Percentiles rank a stretch among this genome's conserved stretches.
Evolutionary conservation across 2,888 invertebrate species (phyloP).

Genomic region (Limenitis camilla): DNA sequence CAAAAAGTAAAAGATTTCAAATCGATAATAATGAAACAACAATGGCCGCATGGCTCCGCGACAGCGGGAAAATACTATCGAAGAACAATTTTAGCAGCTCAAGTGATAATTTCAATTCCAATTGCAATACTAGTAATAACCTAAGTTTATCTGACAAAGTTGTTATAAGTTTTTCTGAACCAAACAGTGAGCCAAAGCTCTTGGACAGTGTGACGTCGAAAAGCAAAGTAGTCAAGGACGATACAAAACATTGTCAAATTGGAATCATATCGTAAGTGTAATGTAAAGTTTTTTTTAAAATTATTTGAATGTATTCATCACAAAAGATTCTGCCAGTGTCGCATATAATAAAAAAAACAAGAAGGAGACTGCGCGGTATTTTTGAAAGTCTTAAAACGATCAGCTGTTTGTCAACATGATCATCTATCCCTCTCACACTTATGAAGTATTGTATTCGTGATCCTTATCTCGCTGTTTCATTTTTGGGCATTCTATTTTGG

Average conservation of each 20-base stretch:
- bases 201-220: constrained; percentile 35
- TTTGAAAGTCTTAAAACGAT: constrained; percentile 37
- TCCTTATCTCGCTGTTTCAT: constrained; percentile 58
- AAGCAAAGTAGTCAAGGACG: constrained; percentile 38
- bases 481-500: constrained; percentile 74
- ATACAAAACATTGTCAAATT: constrained; percentile 29
- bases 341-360: too few relatives aligned
- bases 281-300: background rate
- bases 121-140: constrained; percentile 10
- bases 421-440: constrained; percentile 49
- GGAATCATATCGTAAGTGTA: constrained; percentile 38
- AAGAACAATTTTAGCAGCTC: constrained; percentile 29
- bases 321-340: too few relatives aligned
- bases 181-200: constrained; percentile 28
- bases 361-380: background rate
- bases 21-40: constrained; percentile 32
- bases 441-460: constrained; percentile 38
- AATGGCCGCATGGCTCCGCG: constrained; percentile 63
- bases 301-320: background rate
- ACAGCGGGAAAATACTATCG: constrained; percentile 39
- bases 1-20: constrained; percentile 3
- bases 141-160: constrained; percentile 24
- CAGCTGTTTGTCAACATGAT: constrained; percentile 70
- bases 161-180: constrained; percentile 28
- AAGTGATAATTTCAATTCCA: constrained; percentile 24